Evolutionary conservation across 2,113 vertebrate genomes (phyloP), one percentile per base, ranked within the genome.

Genomic region (Aramus guarauna): DNA sequence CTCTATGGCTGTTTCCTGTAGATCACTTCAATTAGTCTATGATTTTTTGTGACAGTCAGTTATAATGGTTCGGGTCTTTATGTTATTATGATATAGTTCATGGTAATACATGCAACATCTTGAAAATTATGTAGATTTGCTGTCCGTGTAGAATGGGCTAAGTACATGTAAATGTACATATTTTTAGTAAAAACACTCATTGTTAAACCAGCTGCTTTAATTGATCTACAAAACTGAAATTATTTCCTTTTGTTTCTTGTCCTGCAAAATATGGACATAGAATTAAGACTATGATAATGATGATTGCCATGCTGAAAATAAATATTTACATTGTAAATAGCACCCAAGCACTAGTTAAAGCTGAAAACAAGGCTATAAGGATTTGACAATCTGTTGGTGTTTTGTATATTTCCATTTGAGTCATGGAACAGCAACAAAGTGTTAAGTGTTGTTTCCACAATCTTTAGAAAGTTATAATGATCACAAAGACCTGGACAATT

Each of bases 251-350:
- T 85, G 52, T 88, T 85, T 76, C 74, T 82, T 75, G 64, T 59
- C 59, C 52, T 95, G 39, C 11, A 90, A 94, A 94, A 69, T 47
- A 85, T 26, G n/a, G 84, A 12, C 47, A n/a, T 56, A 58, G 56
- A 90, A 66, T 75, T 95, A 92, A 80, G 47, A 29, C 56, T 92
- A 73, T 34, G 29, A 72, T 87, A 81, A 77, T 4, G 50, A 76
- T 94, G 71, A 92, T 63, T 96, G 45, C 73, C 12, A 15, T 75
- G 53, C 39, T 93, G 60, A 76, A 91, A 94, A 92, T 55, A 94
- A 95, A 92, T 88, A 91, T 95, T 96, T 96, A 96, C 78, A 66
- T 88, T 94, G 19, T 88, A 92, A 96, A 71, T 83, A 94, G 30
- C 66, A 68, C 59, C 34, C 68, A 90, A 94, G 21, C 55, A 72